A percentile compares a stretch with the other conserved stretches of the same genome.
These are phyloP conservation scores for Rousettus leschenaultii DNA, from an alignment of 2,113 vertebrate species.

Conservation along the genomic window DNA sequence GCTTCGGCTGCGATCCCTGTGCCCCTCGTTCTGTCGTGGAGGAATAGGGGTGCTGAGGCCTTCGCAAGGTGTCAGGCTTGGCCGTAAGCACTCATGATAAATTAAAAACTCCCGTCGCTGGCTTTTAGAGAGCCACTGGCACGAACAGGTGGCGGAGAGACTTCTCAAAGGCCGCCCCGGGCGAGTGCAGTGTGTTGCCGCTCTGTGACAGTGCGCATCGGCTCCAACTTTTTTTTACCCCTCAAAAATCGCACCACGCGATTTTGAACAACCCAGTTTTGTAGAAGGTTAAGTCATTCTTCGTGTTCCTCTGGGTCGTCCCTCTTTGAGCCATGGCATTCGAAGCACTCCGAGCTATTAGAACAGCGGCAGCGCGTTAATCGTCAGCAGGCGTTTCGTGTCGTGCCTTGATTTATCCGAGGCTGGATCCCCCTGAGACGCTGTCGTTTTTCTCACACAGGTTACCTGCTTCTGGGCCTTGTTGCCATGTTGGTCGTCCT, in stretches of 20 bases:
- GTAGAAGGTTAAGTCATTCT: neutral
- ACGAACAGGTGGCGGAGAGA: too few relatives aligned
- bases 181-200: too few relatives aligned
- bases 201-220: too few relatives aligned
- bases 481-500: slow-evolving; percentile 96
- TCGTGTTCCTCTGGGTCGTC: neutral
- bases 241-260: neutral
- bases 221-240: neutral
- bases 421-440: fast-evolving
- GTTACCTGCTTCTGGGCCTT: slow-evolving; percentile 94
- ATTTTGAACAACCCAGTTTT: neutral
- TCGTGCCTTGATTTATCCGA: fast-evolving
- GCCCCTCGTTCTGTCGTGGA: neutral
- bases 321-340: neutral
- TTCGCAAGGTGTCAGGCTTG: neutral
- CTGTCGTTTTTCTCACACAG: slow-evolving; percentile 69
- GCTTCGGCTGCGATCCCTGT: neutral
- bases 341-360: neutral
- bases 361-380: too few relatives aligned
- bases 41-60: neutral
- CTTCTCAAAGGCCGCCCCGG: too few relatives aligned
- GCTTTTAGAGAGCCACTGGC: neutral
- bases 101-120: neutral
- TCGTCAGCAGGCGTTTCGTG: too few relatives aligned
- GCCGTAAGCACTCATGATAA: too few relatives aligned